These are phyloP conservation scores for Toxotes chatareus DNA, from an alignment of 2,113 vertebrate species.

Conservation along the genomic window DNA sequence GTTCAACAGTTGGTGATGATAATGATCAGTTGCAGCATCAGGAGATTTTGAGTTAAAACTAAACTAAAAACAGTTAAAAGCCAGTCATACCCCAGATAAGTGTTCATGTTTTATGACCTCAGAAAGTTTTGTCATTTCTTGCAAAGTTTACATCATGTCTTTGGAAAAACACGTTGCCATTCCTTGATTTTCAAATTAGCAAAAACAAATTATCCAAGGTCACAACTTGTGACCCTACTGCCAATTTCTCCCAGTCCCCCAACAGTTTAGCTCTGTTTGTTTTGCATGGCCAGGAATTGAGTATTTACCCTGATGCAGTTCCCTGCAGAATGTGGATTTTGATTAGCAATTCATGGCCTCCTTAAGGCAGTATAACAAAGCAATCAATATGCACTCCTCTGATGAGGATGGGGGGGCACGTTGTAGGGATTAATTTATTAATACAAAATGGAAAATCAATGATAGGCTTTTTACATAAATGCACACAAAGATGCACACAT, in stretches of 20 bases:
- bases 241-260: conserved; percentile 23
- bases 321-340: conserved; percentile 62
- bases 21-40: not conserved
- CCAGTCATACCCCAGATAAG: not conserved
- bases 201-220: conserved; percentile 43
- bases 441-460: conserved; percentile 75
- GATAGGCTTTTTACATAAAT: conserved; percentile 6
- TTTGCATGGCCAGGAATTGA: conserved; percentile 55
- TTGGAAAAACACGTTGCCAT: not conserved
- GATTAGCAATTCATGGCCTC: conserved; percentile 70
- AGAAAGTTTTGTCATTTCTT: not conserved
- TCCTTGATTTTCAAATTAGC: conserved; percentile 19
- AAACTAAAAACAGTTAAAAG: not conserved
- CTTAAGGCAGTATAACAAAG: conserved; percentile 66
- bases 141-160: not conserved
- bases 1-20: not conserved
- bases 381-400: conserved; percentile 67
- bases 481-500: not conserved
- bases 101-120: not conserved
- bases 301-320: conserved; percentile 58
- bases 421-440: conserved; percentile 70
- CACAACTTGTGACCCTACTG: conserved; percentile 25
- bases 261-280: conserved; percentile 56
- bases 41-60: not conserved
- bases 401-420: conserved; percentile 46